Percentiles rank a stretch among this genome's conserved stretches.
phyloP scores from a whole-genome alignment of 2,888 invertebrate genomes.

The Eilema caniola region DNA sequence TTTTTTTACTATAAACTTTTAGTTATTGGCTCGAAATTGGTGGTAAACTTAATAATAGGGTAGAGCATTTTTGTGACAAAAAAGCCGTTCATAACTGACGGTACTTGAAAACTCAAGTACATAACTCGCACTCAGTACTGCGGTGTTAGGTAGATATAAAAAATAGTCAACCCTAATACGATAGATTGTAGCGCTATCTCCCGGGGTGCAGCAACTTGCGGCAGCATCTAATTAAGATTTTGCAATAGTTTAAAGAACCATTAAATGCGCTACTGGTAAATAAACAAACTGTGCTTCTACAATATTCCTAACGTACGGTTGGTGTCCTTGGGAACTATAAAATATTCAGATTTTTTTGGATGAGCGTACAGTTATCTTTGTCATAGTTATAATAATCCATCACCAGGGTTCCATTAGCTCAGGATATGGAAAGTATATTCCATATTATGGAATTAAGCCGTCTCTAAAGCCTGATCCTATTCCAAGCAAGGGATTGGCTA shows the following conservation, averaged over 20 bases:
- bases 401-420: background rate
- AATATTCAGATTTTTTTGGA: background rate
- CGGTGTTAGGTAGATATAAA: background rate
- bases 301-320: background rate
- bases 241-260: background rate
- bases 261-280: background rate
- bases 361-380: background rate
- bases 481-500: background rate
- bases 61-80: no score
- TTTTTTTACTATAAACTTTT: no score
- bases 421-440: background rate
- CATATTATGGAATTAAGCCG: background rate
- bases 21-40: no score
- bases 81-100: background rate
- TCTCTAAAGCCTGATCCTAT: background rate
- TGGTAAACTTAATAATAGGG: no score
- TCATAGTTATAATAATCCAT: background rate
- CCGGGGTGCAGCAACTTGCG: background rate
- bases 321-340: background rate
- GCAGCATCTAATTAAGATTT: background rate
- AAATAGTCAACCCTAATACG: background rate
- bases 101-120: background rate
- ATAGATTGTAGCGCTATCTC: background rate
- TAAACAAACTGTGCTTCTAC: background rate
- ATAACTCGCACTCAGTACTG: background rate